Evolutionary conservation across 2,888 invertebrate species (phyloP), one percentile per base, ranked within the genome.

Genomic region (Spodoptera littoralis): DNA sequence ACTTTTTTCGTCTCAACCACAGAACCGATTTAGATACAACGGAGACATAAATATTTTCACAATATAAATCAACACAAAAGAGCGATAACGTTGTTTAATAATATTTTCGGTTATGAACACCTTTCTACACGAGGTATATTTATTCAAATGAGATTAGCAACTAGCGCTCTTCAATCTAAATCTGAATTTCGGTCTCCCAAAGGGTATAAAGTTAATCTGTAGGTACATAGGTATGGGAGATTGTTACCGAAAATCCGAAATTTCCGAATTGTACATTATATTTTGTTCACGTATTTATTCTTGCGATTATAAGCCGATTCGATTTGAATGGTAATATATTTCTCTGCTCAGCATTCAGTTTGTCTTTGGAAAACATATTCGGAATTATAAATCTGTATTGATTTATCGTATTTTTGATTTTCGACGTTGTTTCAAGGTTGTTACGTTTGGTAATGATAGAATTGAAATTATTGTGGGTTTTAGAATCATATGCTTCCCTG

Each of bases 81-180:
- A 9, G 8, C 36, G 53, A 43, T 11, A 36, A 30, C 36, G 18
- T n/a, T 11, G 45, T 52, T 70, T 45, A 11, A 11, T 9, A 1
- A 53, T 46, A 44, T 66, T 66, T 46, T 44, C 27, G 27, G 27
- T 3, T 27, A 27, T 27, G 5, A 27, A 27, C 4, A 27, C 27
- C 27, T 27, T 27, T 27, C 3, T 36, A 18, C 46, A 56, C 22
- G 22, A 49, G 13, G 43, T 49, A 47, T 57, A 56, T 74, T 56
- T 66, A 69, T 73, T 62, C 51, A 70, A 75, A 78, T 63, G 30
- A 66, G 49, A 69, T 70, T 63, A 73, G 58, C 54, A 58, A 59
- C 62, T 72, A 66, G 18, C 18, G 18, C 18, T 64, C 30, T 54
- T 49, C 50, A 69, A 64, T 58, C 55, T 43, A 11, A 60, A 43